Evolutionary conservation across 1,140 invertebrate genomes (phyloP).

Genomic region (Zaprionus taronus): DNA sequence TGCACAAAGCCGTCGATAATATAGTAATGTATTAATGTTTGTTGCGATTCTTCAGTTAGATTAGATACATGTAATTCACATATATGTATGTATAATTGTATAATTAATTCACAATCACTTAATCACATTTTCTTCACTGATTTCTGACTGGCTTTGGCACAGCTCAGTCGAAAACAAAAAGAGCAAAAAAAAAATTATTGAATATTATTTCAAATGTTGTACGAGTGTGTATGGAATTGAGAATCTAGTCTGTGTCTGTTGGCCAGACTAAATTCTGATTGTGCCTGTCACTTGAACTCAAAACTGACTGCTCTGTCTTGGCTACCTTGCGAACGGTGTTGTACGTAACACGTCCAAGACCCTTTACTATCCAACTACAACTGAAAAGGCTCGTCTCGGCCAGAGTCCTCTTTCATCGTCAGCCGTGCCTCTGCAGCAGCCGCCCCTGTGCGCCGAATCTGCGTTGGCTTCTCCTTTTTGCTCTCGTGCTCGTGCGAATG

Average conservation of each 20-base stretch:
- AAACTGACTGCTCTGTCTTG: conserved; percentile 17
- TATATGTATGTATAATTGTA: not conserved
- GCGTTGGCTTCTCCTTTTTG: conserved; percentile 1
- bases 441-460: conserved; percentile 78
- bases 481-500: not conserved
- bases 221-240: not conserved
- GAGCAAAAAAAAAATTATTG: conserved; percentile 4
- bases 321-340: conserved; percentile 81
- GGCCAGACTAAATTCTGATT: conserved; percentile 17
- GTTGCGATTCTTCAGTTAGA: not conserved
- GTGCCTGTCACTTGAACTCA: conserved; percentile 6
- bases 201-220: not conserved
- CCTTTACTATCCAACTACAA: conserved; percentile 83
- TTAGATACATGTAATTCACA: not conserved
- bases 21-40: not conserved
- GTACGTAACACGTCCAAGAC: conserved; percentile 74
- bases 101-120: not conserved
- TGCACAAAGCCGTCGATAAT: too few species aligned
- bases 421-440: conserved; percentile 53
- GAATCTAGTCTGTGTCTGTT: too few species aligned
- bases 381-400: conserved; percentile 69
- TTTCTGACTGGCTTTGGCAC: not conserved
- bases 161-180: not conserved
- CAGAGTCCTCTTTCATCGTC: conserved; percentile 20
- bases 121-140: not conserved